These are phyloP conservation scores for Acipenser oxyrinchus DNA, from an alignment of 2,797 vertebrate species.

Conservation along the genomic window DNA sequence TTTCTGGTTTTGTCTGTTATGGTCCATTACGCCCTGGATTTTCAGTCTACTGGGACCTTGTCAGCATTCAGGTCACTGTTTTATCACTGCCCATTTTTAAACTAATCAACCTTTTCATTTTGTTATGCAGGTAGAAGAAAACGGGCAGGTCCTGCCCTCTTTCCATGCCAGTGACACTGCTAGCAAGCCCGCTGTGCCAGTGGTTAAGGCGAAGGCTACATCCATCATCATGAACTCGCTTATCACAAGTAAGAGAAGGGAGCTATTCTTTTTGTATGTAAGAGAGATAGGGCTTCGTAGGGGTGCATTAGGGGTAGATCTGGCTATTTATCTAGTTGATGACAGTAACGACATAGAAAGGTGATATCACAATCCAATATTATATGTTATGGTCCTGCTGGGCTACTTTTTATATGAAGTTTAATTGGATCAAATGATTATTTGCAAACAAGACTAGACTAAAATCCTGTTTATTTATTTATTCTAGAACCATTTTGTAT, in stretches of 20 bases:
- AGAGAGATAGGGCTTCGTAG: neutral
- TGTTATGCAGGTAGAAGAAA: conserved; percentile 44
- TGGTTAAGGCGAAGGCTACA: conserved; percentile 58
- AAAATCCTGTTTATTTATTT: too few species aligned
- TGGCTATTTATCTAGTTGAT: neutral
- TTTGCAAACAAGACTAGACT: too few species aligned
- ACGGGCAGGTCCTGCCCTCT: conserved; percentile 27
- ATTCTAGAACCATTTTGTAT: too few species aligned
- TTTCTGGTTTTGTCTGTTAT: conserved; percentile 13
- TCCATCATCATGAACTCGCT: conserved; percentile 82
- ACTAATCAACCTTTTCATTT: neutral
- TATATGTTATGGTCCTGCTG: too few species aligned
- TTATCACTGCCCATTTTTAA: neutral
- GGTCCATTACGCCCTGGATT: conserved; percentile 19
- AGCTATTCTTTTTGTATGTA: too few species aligned
- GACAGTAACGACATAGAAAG: too few species aligned
- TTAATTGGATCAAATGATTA: too few species aligned
- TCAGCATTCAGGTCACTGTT: neutral
- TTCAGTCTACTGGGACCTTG: conserved; percentile 6
- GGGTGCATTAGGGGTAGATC: neutral
- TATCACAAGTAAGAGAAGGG: conserved; percentile 75
- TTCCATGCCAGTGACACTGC: conserved; percentile 10
- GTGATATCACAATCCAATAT: too few species aligned
- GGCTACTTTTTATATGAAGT: too few species aligned
- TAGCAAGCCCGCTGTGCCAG: conserved; percentile 34